phyloP scores from a whole-genome alignment of 2,888 invertebrate species.

The Chalcis sispes region DNA sequence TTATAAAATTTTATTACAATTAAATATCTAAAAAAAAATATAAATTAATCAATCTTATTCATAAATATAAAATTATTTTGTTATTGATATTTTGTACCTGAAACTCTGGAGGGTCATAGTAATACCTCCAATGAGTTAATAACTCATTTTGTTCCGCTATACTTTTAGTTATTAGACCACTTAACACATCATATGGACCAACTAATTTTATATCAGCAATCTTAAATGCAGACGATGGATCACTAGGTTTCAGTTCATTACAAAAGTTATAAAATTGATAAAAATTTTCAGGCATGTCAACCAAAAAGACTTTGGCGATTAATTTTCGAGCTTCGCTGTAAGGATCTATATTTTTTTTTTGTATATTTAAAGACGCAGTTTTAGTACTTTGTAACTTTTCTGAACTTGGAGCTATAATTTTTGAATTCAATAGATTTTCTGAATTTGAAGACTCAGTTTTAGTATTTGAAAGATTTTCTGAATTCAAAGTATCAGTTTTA shows the following conservation, averaged over 20 bases:
- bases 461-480: neutral
- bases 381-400: neutral
- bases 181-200: conserved; percentile 91
- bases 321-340: conserved; percentile 34
- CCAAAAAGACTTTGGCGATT: conserved; percentile 79
- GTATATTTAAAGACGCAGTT: neutral
- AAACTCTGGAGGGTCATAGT: conserved; percentile 96
- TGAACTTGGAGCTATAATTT: neutral
- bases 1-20: neutral
- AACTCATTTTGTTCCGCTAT: conserved; percentile 80
- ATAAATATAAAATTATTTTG: neutral
- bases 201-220: conserved; percentile 85
- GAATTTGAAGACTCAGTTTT: conserved; percentile 11
- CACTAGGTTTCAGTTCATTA: conserved; percentile 77
- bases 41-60: neutral
- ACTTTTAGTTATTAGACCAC: conserved; percentile 79
- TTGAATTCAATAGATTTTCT: too few relatives aligned
- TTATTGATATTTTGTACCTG: conserved; percentile 80
- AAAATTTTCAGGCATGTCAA: conserved; percentile 94
- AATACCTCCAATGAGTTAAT: conserved; percentile 92
- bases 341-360: neutral
- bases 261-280: conserved; percentile 90
- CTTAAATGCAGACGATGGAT: conserved; percentile 81
- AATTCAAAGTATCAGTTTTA: conserved; percentile 12
- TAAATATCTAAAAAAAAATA: too few relatives aligned